Evolutionary conservation across 2,797 vertebrate genomes (phyloP).

Genomic region (Enteromius mattozi): DNA sequence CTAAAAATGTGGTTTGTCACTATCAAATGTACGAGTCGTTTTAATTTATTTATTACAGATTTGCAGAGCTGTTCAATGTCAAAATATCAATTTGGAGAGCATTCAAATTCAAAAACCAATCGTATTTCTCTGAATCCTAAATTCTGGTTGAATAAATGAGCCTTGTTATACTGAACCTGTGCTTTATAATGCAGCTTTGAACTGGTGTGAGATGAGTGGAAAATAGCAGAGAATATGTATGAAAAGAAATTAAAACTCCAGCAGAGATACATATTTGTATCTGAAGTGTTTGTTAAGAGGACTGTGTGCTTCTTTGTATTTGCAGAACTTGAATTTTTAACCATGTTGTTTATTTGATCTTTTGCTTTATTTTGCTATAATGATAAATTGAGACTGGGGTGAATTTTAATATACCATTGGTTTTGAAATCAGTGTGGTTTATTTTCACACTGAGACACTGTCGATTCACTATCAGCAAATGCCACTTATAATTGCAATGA

Average conservation of each 20-base stretch:
- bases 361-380: conserved; percentile 76
- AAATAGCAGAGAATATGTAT: conserved; percentile 30
- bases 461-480: background rate
- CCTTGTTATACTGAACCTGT: conserved; percentile 21
- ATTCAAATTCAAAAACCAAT: background rate
- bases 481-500: background rate
- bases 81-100: background rate
- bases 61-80: conserved; percentile 2
- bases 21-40: conserved; percentile 8
- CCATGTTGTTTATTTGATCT: conserved; percentile 70
- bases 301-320: conserved; percentile 64
- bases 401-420: conserved; percentile 79
- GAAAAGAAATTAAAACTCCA: background rate
- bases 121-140: conserved; percentile 7
- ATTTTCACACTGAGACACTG: conserved; percentile 50
- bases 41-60: conserved; percentile 6
- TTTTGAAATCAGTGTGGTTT: conserved; percentile 72
- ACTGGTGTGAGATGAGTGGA: background rate
- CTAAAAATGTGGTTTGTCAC: conserved; percentile 25
- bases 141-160: background rate
- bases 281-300: conserved; percentile 65
- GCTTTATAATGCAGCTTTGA: conserved; percentile 29
- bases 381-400: conserved; percentile 77
- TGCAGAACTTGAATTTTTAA: conserved; percentile 75
- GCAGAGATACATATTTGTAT: background rate